These are phyloP conservation scores for Gymnosoma rotundatum DNA, from an alignment of 2,888 invertebrate genomes.

Conservation along the genomic window DNA sequence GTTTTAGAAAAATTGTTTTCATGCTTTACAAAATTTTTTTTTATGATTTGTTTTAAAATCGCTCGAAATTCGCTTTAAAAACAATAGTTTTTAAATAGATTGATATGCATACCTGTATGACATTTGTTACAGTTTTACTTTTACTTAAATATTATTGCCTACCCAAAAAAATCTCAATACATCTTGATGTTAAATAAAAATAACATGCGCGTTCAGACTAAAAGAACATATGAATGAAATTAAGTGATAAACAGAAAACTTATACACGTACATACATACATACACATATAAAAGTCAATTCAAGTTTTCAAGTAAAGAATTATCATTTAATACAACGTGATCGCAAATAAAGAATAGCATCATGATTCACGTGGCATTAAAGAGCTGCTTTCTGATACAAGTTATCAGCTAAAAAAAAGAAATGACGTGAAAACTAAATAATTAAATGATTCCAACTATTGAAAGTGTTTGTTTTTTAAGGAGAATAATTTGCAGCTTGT, in stretches of 20 bases:
- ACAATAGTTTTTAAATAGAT: no score
- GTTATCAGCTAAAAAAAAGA: slow-evolving; percentile 31
- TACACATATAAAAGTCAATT: neutral
- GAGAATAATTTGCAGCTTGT: neutral
- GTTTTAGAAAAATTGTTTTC: no score
- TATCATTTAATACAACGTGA: slow-evolving; percentile 19
- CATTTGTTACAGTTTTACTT: no score
- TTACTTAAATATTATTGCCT: no score
- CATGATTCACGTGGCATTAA: neutral
- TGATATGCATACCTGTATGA: no score
- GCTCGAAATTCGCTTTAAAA: no score
- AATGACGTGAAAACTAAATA: neutral
- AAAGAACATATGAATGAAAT: slow-evolving; percentile 23
- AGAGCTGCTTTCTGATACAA: neutral
- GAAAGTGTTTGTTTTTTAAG: neutral
- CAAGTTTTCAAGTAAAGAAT: slow-evolving; percentile 44
- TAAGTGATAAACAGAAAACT: slow-evolving; percentile 10
- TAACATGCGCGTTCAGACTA: neutral
- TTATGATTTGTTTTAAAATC: no score
- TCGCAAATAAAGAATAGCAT: neutral
- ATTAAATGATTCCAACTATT: neutral
- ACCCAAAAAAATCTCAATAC: no score
- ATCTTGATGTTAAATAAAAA: no score
- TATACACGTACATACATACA: neutral
- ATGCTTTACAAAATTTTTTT: no score